Evolutionary conservation across 2,113 vertebrate genomes (phyloP).

Genomic region (Balaeniceps rex): DNA sequence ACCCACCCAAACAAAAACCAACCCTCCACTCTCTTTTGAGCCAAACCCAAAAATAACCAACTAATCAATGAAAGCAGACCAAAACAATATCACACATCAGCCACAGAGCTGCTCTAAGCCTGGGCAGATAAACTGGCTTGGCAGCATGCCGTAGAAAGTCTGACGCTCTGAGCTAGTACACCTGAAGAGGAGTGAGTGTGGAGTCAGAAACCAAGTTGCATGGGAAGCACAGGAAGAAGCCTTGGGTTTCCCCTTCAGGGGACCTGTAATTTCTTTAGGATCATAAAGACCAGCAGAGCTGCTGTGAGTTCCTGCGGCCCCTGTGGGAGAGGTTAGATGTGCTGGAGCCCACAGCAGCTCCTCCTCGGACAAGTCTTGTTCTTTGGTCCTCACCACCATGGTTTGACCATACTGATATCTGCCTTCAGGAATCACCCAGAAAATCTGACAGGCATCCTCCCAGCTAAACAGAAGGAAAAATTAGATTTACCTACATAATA

Average conservation of each 20-base stretch:
- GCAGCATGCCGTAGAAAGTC: background rate
- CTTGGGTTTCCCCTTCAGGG: background rate
- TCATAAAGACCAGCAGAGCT: background rate
- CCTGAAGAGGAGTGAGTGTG: background rate
- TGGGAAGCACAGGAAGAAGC: background rate
- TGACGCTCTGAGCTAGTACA: background rate
- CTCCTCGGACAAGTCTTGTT: background rate
- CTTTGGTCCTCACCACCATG: background rate
- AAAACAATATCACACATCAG: background rate
- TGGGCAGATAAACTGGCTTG: background rate
- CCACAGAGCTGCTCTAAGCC: background rate
- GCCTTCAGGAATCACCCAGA: background rate
- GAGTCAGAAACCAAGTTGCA: background rate
- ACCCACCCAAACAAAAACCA: background rate
- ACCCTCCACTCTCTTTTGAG: background rate
- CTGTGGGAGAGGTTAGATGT: rapidly evolving
- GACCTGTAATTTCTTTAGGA: background rate
- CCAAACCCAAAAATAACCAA: background rate
- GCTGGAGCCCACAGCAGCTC: background rate
- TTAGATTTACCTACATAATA: background rate
- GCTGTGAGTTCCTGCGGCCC: background rate
- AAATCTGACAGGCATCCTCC: background rate
- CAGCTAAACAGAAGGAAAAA: background rate
- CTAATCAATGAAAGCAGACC: background rate
- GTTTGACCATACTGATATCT: background rate